Conservation (phyloP, 2,797 vertebrate species). For the Podarcis lilfordi region DNA sequence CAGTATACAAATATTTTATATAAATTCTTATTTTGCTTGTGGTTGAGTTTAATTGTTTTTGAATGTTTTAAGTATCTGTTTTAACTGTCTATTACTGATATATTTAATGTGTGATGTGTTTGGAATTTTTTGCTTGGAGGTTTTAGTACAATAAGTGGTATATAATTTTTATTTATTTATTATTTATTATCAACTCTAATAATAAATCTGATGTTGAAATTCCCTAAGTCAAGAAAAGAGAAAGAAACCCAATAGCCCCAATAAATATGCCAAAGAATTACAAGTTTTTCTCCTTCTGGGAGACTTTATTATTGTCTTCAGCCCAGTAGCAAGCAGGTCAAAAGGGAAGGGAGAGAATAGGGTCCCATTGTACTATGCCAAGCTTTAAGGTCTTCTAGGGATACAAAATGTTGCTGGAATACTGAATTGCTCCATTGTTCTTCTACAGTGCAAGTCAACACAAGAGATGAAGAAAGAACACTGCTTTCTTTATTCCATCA, state of each 20-base stretch:
- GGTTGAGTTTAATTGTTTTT: too few species aligned
- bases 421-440: constrained; percentile 24
- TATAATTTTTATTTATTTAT: too few species aligned
- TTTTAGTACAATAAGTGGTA: too few species aligned
- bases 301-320: not conserved
- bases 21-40: too few species aligned
- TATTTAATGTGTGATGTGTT: too few species aligned
- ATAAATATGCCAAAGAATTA: not conserved
- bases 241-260: not conserved
- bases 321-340: not conserved
- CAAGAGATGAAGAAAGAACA: constrained; percentile 1
- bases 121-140: too few species aligned
- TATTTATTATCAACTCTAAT: not conserved
- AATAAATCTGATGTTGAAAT: not conserved
- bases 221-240: not conserved
- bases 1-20: too few species aligned
- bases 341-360: not conserved
- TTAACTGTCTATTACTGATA: too few species aligned
- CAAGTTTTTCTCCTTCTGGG: not conserved
- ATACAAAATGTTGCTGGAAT: not conserved
- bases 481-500: not conserved
- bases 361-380: not conserved
- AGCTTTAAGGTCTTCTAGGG: not conserved
- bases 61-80: too few species aligned
- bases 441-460: not conserved